Conservation (phyloP, 2,113 vertebrate genomes). For the Girardinichthys multiradiatus region DNA sequence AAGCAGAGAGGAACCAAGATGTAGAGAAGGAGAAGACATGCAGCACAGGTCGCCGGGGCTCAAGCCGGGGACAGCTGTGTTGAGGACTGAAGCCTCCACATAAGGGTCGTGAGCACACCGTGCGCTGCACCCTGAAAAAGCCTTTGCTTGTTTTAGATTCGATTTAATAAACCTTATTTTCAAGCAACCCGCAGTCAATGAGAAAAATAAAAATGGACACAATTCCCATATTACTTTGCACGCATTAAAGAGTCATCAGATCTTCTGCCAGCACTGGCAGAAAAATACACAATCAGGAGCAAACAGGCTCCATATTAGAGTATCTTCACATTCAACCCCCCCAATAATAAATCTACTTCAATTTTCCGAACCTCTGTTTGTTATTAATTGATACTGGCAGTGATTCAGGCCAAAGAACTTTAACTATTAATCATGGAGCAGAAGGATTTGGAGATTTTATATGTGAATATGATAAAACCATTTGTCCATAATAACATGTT, state of each 20-base stretch:
- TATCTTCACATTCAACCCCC: constrained; percentile 15
- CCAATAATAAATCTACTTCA: constrained; percentile 25
- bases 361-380: constrained; percentile 14
- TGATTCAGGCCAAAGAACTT: constrained; percentile 5
- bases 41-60: no score
- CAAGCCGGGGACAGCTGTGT: no score
- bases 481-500: constrained; percentile 7
- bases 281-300: constrained; percentile 23
- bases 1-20: no score
- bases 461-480: constrained; percentile 8
- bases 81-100: no score
- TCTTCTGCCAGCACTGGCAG: constrained; percentile 1
- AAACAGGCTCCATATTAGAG: constrained; percentile 5
- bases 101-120: no score
- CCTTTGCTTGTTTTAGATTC: no score
- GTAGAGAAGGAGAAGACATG: no score
- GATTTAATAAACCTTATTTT: no score
- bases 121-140: no score
- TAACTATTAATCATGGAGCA: constrained; percentile 11
- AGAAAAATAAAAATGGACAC: constrained; percentile 9
- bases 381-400: not conserved
- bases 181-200: constrained; percentile 12
- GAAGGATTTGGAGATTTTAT: constrained; percentile 13
- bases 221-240: constrained; percentile 13
- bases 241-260: constrained; percentile 34